A percentile compares a stretch with the other conserved stretches of the same genome.
Conservation (phyloP, 2,888 invertebrate species). For the Amphipoea lucens region DNA sequence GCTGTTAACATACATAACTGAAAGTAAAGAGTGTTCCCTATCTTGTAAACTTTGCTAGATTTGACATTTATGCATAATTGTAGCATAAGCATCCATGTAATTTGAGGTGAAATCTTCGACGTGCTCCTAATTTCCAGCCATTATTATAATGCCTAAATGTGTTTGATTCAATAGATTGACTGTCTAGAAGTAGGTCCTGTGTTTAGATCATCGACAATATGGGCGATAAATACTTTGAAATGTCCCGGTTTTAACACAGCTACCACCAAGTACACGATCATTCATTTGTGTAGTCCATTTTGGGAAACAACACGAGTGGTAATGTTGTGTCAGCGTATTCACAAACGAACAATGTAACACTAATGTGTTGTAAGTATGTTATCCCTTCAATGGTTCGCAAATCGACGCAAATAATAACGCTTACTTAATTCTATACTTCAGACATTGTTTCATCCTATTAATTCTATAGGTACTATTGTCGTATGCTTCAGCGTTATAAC, state of each 20-base stretch:
- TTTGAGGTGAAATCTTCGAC: slow-evolving; percentile 60
- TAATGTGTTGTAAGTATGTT: slow-evolving; percentile 88
- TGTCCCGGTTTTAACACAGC: slow-evolving; percentile 69
- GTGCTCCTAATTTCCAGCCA: slow-evolving; percentile 69
- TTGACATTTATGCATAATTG: slow-evolving; percentile 78
- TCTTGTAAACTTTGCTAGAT: slow-evolving; percentile 82
- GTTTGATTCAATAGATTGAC: slow-evolving; percentile 81
- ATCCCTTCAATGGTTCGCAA: slow-evolving; percentile 85
- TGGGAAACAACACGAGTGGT: slow-evolving; percentile 81
- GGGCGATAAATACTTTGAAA: slow-evolving; percentile 71
- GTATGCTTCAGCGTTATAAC: slow-evolving; percentile 90
- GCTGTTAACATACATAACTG: slow-evolving; percentile 79
- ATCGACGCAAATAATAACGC: slow-evolving; percentile 85
- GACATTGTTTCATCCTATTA: slow-evolving; percentile 87
- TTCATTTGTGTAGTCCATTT: slow-evolving; percentile 83
- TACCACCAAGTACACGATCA: slow-evolving; percentile 75
- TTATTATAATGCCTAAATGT: slow-evolving; percentile 78
- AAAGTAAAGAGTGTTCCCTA: slow-evolving; percentile 77
- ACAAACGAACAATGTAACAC: slow-evolving; percentile 82
- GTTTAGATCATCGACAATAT: slow-evolving; percentile 80
- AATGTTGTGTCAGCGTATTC: slow-evolving; percentile 79
- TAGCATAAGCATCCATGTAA: slow-evolving; percentile 74
- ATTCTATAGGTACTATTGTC: slow-evolving; percentile 88
- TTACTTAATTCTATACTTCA: slow-evolving; percentile 86
- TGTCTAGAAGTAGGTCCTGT: slow-evolving; percentile 86